Evolutionary conservation across 2,888 invertebrate species (phyloP).

Genomic region (Dolichopus griseipennis): DNA sequence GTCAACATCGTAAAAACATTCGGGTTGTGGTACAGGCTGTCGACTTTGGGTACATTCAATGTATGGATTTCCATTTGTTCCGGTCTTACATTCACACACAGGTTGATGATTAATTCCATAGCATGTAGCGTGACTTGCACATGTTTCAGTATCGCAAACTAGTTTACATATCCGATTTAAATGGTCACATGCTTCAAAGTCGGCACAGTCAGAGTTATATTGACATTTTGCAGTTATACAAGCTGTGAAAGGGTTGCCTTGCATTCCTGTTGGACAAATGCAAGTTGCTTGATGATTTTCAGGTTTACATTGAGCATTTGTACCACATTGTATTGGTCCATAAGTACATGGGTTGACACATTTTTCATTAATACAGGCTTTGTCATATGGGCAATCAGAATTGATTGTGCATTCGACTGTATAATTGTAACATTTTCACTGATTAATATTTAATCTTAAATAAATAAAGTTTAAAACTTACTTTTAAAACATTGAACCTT

Average conservation of each 20-base stretch:
- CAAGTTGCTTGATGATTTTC: conserved; percentile 72
- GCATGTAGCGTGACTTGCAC: conserved; percentile 71
- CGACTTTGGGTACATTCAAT: conserved; percentile 53
- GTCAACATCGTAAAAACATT: conserved; percentile 67
- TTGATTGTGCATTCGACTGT: conserved; percentile 73
- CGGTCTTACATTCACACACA: conserved; percentile 65
- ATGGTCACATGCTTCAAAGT: conserved; percentile 74
- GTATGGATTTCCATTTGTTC: conserved; percentile 71
- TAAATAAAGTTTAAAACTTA: conserved; percentile 45
- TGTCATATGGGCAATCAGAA: conserved; percentile 75
- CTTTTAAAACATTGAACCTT: conserved; percentile 77
- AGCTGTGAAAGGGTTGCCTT: conserved; percentile 70
- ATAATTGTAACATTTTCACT: conserved; percentile 26
- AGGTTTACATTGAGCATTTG: conserved; percentile 66
- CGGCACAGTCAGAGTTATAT: conserved; percentile 81
- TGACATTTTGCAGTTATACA: conserved; percentile 78
- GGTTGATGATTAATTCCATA: conserved; percentile 66
- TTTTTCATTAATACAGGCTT: conserved; percentile 67
- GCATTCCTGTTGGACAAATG: conserved; percentile 73
- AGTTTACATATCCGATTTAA: conserved; percentile 73
- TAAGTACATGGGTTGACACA: conserved; percentile 70
- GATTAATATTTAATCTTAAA: background rate
- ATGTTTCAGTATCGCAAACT: conserved; percentile 73
- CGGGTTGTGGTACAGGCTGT: conserved; percentile 43
- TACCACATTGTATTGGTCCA: conserved; percentile 61